Conservation (phyloP, 2,113 vertebrate genomes). For the Dromaius novaehollandiae region DNA sequence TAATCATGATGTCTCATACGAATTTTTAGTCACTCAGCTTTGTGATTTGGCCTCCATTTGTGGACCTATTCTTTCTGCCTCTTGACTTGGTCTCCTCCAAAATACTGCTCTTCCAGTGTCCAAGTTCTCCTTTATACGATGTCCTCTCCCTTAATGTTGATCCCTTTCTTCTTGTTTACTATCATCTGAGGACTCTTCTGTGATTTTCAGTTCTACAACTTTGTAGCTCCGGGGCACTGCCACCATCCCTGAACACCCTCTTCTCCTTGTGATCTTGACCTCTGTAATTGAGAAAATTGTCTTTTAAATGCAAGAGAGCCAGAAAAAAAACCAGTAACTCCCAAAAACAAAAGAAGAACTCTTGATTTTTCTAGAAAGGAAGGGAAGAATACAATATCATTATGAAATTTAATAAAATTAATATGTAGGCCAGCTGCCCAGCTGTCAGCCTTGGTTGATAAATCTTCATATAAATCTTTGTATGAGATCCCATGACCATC, state of each 20-base stretch:
- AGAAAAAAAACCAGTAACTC: too few relatives aligned
- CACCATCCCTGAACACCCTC: background rate
- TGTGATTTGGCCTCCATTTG: background rate
- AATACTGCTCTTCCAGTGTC: background rate
- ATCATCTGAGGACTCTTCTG: background rate
- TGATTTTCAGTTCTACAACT: background rate
- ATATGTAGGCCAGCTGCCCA: constrained; percentile 8
- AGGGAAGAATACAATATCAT: background rate
- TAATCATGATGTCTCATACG: background rate
- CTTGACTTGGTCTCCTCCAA: background rate
- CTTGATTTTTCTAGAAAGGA: background rate
- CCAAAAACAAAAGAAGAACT: background rate
- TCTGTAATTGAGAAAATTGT: background rate
- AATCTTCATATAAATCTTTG: background rate
- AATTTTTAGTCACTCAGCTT: background rate
- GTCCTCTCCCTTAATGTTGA: background rate
- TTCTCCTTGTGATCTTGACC: background rate
- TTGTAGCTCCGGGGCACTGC: background rate
- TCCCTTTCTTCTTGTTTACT: background rate
- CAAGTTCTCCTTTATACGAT: background rate
- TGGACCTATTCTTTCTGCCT: background rate
- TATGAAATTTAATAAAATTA: constrained; percentile 12
- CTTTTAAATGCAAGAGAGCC: background rate
- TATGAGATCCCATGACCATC: background rate
- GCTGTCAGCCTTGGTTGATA: background rate